A percentile compares a stretch with the other conserved stretches of the same genome.
phyloP scores from a whole-genome alignment of 2,888 invertebrate genomes.

The Axea sp. region DNA sequence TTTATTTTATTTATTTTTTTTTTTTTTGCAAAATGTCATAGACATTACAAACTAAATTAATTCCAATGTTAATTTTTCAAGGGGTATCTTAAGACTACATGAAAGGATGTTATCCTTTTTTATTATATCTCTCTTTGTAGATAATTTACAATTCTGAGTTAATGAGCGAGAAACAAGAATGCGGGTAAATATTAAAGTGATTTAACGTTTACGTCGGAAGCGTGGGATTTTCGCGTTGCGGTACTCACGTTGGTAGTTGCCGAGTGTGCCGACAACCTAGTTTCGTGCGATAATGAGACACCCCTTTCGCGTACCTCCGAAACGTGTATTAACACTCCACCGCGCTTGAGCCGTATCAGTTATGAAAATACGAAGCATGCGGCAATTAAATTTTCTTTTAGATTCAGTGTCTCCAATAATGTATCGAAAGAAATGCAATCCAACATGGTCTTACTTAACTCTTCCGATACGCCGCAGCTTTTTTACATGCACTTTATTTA shows the following conservation, averaged over 20 bases:
- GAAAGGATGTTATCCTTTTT: slow-evolving; percentile 26
- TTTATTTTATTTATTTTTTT: too few relatives aligned
- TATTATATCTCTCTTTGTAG: slow-evolving; percentile 9
- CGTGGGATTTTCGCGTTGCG: slow-evolving; percentile 44
- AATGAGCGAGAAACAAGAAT: slow-evolving; percentile 54
- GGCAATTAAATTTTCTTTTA: slow-evolving; percentile 40
- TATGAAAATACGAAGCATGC: slow-evolving; percentile 35
- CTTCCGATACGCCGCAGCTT: slow-evolving; percentile 11
- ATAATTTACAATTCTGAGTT: slow-evolving; percentile 48
- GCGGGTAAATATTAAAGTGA: slow-evolving; percentile 44
- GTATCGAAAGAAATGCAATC: slow-evolving; percentile 10
- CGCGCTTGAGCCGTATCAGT: slow-evolving; percentile 20
- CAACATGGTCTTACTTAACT: slow-evolving; percentile 33
- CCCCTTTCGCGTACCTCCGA: slow-evolving; percentile 29
- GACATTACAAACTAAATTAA: slow-evolving; percentile 16
- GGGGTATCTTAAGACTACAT: slow-evolving; percentile 1
- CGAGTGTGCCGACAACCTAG: slow-evolving; percentile 26
- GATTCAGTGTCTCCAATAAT: slow-evolving; percentile 5
- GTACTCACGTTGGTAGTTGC: slow-evolving; percentile 23
- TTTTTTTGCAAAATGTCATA: too few relatives aligned
- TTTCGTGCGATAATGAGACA: slow-evolving; percentile 35
- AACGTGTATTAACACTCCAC: slow-evolving; percentile 33
- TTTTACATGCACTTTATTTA: too few relatives aligned
- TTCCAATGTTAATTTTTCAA: neutral
- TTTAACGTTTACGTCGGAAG: slow-evolving; percentile 47